Conservation (phyloP, 2,888 invertebrate genomes). For the Sympetrum striolatum region DNA sequence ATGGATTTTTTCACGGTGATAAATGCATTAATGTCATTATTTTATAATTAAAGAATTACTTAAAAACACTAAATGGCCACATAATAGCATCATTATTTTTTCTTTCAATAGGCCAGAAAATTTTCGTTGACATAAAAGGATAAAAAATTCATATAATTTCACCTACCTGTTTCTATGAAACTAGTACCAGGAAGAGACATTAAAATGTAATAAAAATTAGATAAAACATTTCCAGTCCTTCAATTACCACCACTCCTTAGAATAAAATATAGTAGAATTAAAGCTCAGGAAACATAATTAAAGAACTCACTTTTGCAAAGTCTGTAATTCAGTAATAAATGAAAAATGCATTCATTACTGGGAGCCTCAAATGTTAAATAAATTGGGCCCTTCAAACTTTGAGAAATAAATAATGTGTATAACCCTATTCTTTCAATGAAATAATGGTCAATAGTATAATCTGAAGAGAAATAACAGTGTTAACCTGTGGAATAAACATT, state of each 20-base stretch:
- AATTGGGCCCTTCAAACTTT: slow-evolving; percentile 29
- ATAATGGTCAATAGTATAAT: slow-evolving; percentile 24
- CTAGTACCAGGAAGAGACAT: slow-evolving; percentile 19
- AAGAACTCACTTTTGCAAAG: slow-evolving; percentile 14
- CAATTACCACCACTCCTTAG: slow-evolving; percentile 48
- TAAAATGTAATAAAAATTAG: slow-evolving; percentile 44
- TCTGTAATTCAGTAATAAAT: neutral
- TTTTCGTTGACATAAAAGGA: slow-evolving; percentile 11
- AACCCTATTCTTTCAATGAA: slow-evolving; percentile 17
- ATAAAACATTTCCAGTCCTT: slow-evolving; percentile 47
- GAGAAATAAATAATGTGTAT: slow-evolving; percentile 28
- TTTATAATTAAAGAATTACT: neutral
- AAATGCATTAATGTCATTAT: slow-evolving; percentile 21
- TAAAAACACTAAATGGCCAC: neutral
- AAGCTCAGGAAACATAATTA: slow-evolving; percentile 45
- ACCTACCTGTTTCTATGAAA: slow-evolving; percentile 5
- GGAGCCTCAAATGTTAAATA: neutral
- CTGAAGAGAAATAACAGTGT: slow-evolving; percentile 30
- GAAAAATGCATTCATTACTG: slow-evolving; percentile 5
- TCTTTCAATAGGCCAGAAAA: neutral
- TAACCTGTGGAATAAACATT: slow-evolving; percentile 27
- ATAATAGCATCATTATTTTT: neutral
- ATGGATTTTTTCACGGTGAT: neutral
- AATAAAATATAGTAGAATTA: slow-evolving; percentile 47
- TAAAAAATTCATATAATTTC: neutral